Percentiles rank a stretch among this genome's conserved stretches.
phyloP scores from a whole-genome alignment of 2,888 invertebrate species.

The Drosophila leonis region DNA sequence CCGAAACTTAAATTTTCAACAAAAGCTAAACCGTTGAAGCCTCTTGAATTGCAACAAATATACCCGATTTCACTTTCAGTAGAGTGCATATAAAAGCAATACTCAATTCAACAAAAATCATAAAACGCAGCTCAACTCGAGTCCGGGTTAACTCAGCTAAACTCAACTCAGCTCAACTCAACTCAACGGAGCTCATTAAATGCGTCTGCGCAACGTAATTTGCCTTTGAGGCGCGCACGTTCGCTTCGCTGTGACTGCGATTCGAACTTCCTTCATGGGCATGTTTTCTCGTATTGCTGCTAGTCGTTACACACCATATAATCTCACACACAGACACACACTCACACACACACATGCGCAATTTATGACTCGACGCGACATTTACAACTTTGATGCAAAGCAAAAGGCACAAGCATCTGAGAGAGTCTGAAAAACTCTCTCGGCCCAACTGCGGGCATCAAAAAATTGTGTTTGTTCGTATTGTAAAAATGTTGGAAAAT shows the following conservation, averaged over 20 bases:
- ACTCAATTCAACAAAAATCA: constrained; percentile 52
- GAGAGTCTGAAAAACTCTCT: constrained; percentile 26
- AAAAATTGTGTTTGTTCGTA: constrained; percentile 58
- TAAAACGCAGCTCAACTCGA: constrained; percentile 49
- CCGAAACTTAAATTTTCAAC: neutral
- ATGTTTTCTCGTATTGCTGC: constrained; percentile 54
- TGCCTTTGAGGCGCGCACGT: constrained; percentile 72
- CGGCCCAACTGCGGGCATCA: constrained; percentile 35
- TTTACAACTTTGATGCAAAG: constrained; percentile 80
- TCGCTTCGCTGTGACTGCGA: constrained; percentile 36
- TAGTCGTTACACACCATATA: constrained; percentile 67
- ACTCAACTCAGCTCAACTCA: constrained; percentile 33
- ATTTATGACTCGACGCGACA: constrained; percentile 82
- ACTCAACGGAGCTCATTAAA: constrained; percentile 70
- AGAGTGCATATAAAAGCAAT: constrained; percentile 9
- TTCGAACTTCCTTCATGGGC: constrained; percentile 36
- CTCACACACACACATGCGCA: constrained; percentile 13
- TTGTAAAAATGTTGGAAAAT: constrained; percentile 77
- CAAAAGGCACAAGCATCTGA: constrained; percentile 43
- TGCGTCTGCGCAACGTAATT: constrained; percentile 80
- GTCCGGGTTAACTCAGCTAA: constrained; percentile 12
- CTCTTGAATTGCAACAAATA: neutral
- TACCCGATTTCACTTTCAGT: neutral
- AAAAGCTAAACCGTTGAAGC: no score
- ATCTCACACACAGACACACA: constrained; percentile 29